Percentiles rank a stretch among this genome's conserved stretches.
phyloP scores from a whole-genome alignment of 2,113 vertebrate species.

The Psammodynastes pulverulentus region DNA sequence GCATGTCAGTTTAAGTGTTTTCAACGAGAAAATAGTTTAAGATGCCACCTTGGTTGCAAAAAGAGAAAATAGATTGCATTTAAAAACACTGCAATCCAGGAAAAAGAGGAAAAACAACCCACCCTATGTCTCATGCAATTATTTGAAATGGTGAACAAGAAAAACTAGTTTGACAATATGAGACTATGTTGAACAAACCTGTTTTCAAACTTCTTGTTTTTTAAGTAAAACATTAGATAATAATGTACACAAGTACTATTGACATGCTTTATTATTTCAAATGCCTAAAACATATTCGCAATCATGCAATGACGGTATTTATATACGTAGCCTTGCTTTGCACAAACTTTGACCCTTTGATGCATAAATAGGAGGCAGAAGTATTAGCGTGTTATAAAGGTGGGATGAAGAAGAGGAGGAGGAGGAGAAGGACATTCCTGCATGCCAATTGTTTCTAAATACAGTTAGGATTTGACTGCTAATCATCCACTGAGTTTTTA shows the following conservation, averaged over 20 bases:
- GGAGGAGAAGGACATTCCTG: neutral
- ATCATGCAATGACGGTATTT: neutral
- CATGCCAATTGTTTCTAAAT: neutral
- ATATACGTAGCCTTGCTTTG: neutral
- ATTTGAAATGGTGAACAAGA: constrained; percentile 4
- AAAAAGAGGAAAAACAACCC: neutral
- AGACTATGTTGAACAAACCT: neutral
- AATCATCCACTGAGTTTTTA: neutral
- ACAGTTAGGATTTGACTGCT: neutral
- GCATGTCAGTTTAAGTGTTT: neutral
- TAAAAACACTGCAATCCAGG: neutral
- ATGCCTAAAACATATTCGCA: neutral
- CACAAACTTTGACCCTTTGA: neutral
- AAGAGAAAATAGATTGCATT: neutral
- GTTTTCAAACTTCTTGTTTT: neutral
- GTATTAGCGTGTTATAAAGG: neutral
- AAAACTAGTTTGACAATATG: constrained; percentile 39
- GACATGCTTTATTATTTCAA: neutral
- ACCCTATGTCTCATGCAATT: neutral
- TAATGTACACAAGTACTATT: neutral
- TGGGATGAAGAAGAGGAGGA: neutral
- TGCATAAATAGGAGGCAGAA: neutral
- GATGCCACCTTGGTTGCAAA: neutral
- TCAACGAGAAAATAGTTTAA: neutral
- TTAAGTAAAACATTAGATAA: neutral